Evolutionary conservation across 1,140 invertebrate species (phyloP).

Genomic region (Drosophila micromelanica): DNA sequence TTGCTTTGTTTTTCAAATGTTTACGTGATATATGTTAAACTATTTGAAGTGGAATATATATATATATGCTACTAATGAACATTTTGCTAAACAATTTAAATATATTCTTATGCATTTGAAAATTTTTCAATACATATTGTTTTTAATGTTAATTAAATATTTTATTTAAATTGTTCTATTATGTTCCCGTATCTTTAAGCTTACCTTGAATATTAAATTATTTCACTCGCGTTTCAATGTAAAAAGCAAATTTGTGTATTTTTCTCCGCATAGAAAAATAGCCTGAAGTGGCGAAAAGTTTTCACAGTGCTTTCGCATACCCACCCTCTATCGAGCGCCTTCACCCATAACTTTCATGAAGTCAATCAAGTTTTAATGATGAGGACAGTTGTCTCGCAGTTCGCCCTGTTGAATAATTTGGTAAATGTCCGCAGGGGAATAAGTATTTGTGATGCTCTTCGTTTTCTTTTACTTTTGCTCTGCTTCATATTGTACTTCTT

Average conservation of each 20-base stretch:
- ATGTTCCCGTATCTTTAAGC: not conserved
- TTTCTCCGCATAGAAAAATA: conserved; percentile 32
- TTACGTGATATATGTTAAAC: too few relatives aligned
- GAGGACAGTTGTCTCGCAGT: conserved; percentile 36
- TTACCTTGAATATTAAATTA: conserved; percentile 12
- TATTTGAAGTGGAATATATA: not conserved
- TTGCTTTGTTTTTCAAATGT: not conserved
- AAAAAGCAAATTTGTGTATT: conserved; percentile 16
- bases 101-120: too few relatives aligned
- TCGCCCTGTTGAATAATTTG: conserved; percentile 44
- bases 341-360: conserved; percentile 52
- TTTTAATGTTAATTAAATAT: too few relatives aligned
- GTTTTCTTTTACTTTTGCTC: not conserved
- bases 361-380: conserved; percentile 80
- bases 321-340: not conserved
- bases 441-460: conserved; percentile 7
- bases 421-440: conserved; percentile 34
- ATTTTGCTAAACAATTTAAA: too few relatives aligned
- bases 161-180: not conserved
- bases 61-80: too few relatives aligned
- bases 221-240: not conserved
- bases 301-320: not conserved
- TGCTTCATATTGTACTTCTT: not conserved
- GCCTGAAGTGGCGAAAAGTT: conserved; percentile 35
- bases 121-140: too few relatives aligned